phyloP scores from a whole-genome alignment of 2,797 vertebrate genomes.

The Eupleurogrammus muticus region DNA sequence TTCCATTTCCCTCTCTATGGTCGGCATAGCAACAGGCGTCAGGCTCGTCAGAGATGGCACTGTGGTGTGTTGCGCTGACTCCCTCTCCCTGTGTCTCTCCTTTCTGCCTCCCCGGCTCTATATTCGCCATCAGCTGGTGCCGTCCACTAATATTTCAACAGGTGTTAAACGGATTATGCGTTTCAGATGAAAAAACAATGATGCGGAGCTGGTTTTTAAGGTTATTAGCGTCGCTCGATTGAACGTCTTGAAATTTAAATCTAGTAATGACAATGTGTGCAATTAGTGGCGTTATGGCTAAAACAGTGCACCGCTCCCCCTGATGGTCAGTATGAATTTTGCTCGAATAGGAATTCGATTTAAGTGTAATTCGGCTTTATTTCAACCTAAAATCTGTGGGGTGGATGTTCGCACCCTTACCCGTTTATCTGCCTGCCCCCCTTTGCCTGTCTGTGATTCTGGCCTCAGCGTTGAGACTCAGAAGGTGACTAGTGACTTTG shows the following conservation, averaged over 20 bases:
- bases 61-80: conserved; percentile 67
- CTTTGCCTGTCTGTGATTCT: conserved; percentile 68
- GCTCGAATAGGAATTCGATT: conserved; percentile 16
- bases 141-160: conserved; percentile 44
- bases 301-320: conserved; percentile 38
- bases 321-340: conserved; percentile 42
- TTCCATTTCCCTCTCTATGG: conserved; percentile 73
- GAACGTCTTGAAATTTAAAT: conserved; percentile 24
- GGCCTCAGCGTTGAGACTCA: conserved; percentile 70
- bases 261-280: conserved; percentile 31
- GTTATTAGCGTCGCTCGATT: background rate
- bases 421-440: conserved; percentile 27
- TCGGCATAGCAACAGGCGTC: conserved; percentile 89
- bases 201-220: background rate
- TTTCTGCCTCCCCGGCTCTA: conserved; percentile 47
- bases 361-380: conserved; percentile 29
- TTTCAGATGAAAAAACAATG: conserved; percentile 4
- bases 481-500: conserved; percentile 82
- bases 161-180: conserved; percentile 35
- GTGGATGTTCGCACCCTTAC: conserved; percentile 26
- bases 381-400: conserved; percentile 27
- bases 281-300: conserved; percentile 2
- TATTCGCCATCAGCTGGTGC: conserved; percentile 45
- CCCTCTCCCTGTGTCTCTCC: conserved; percentile 39
- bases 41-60: conserved; percentile 80